Evolutionary conservation across 1,140 invertebrate genomes (phyloP).

Genomic region (Samia ricini): DNA sequence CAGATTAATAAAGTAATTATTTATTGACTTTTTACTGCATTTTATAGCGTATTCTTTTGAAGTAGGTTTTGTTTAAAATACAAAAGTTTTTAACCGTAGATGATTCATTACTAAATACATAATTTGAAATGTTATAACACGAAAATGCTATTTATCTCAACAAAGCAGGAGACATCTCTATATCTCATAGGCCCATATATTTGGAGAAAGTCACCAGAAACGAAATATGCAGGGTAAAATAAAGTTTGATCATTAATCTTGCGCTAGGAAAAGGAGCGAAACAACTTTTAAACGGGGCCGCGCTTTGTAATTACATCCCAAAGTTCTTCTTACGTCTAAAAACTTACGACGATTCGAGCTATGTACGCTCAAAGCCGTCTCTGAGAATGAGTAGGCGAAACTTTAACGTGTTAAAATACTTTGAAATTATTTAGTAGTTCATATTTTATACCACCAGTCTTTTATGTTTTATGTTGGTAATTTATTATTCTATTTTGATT

Average conservation of each 20-base stretch:
- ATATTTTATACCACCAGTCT: no score
- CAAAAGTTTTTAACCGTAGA: no score
- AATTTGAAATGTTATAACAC: not conserved
- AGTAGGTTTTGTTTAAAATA: no score
- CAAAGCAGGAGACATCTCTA: not conserved
- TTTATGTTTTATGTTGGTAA: no score
- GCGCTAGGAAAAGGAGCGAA: not conserved
- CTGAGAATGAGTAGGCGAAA: slow-evolving; percentile 7
- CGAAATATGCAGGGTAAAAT: slow-evolving; percentile 3
- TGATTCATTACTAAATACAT: no score
- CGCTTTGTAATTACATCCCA: slow-evolving; percentile 8
- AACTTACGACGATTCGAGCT: not conserved
- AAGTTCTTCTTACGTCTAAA: slow-evolving; percentile 3
- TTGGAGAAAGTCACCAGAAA: no score
- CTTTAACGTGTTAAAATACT: not conserved
- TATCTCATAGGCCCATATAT: not conserved
- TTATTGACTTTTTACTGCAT: no score
- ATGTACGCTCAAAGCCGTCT: slow-evolving; percentile 3
- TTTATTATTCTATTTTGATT: no score
- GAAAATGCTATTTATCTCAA: not conserved
- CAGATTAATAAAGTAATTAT: no score
- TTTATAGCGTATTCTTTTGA: no score
- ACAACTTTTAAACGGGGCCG: slow-evolving; percentile 7
- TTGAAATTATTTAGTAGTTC: not conserved
- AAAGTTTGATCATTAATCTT: slow-evolving; percentile 11